Evolutionary conservation across 1,140 invertebrate species (phyloP).

Genomic region (Artemia franciscana): DNA sequence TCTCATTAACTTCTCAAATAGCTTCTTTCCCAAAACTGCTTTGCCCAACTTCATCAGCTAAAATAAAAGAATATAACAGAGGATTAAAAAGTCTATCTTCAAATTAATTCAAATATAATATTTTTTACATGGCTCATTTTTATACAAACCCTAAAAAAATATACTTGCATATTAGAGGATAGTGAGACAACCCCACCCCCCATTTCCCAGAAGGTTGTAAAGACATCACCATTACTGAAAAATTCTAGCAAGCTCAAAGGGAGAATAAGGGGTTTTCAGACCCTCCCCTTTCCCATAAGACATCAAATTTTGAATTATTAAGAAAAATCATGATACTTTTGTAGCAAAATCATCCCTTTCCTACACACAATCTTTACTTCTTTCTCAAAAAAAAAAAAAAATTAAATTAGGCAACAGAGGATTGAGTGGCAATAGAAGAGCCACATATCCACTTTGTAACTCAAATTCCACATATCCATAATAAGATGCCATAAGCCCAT

Average conservation of each 20-base stretch:
- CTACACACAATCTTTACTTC: too few relatives aligned
- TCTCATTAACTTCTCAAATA: conserved; percentile 78
- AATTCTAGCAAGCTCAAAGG: neutral
- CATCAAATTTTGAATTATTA: too few relatives aligned
- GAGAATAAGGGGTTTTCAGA: too few relatives aligned
- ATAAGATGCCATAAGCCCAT: too few relatives aligned
- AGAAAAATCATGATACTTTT: too few relatives aligned
- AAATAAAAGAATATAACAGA: conserved; percentile 23
- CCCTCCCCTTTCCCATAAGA: too few relatives aligned
- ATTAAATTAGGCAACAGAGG: too few relatives aligned
- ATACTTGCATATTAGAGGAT: neutral
- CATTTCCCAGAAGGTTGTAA: neutral
- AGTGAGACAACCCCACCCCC: neutral
- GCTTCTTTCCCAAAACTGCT: conserved; percentile 48
- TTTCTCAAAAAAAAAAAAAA: too few relatives aligned
- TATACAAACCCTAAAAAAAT: neutral
- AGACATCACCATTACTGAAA: neutral
- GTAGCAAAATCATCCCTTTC: too few relatives aligned
- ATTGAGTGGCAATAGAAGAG: too few relatives aligned
- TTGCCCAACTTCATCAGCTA: conserved; percentile 71
- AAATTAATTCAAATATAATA: conserved; percentile 2
- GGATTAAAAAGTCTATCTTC: conserved; percentile 14
- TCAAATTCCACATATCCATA: too few relatives aligned
- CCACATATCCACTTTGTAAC: too few relatives aligned
- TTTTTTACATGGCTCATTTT: neutral